Evolutionary conservation across 2,113 vertebrate genomes (phyloP).

Genomic region (Ranitomeya variabilis): DNA sequence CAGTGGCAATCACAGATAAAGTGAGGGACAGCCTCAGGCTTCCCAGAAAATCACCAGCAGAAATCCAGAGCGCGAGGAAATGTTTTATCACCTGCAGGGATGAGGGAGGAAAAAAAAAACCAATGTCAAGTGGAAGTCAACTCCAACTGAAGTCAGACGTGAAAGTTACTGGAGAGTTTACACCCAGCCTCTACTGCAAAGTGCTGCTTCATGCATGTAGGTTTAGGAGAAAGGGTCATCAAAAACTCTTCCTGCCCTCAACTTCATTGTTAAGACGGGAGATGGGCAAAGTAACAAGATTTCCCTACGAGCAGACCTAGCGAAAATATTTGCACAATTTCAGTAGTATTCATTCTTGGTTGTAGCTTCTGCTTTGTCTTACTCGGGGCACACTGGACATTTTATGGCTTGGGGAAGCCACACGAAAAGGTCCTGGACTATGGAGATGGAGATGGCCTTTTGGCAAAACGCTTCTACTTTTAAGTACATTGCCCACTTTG

Average conservation of each 20-base stretch:
- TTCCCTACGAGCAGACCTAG: not conserved
- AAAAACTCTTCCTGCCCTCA: not conserved
- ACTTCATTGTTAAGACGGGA: not conserved
- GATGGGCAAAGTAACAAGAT: not conserved
- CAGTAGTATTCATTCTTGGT: not conserved
- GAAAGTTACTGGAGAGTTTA: not conserved
- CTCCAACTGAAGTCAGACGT: not conserved
- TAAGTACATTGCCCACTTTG: not conserved
- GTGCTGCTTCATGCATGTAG: not conserved
- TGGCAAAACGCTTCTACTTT: not conserved
- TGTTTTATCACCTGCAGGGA: slow-evolving; percentile 38
- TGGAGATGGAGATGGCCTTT: not conserved
- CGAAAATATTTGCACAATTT: too few relatives aligned
- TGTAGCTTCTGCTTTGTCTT: not conserved
- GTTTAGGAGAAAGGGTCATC: not conserved
- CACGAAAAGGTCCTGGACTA: not conserved
- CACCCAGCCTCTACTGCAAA: not conserved
- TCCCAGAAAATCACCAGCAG: slow-evolving; percentile 3
- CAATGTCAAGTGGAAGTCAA: slow-evolving; percentile 40
- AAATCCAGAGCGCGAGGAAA: slow-evolving; percentile 4
- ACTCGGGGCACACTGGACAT: not conserved
- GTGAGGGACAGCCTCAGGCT: slow-evolving; percentile 28
- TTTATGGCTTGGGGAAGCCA: not conserved
- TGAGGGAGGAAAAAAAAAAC: not conserved
- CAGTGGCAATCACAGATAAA: slow-evolving; percentile 8